phyloP scores from a whole-genome alignment of 2,113 vertebrate genomes.

The Silurus meridionalis region DNA sequence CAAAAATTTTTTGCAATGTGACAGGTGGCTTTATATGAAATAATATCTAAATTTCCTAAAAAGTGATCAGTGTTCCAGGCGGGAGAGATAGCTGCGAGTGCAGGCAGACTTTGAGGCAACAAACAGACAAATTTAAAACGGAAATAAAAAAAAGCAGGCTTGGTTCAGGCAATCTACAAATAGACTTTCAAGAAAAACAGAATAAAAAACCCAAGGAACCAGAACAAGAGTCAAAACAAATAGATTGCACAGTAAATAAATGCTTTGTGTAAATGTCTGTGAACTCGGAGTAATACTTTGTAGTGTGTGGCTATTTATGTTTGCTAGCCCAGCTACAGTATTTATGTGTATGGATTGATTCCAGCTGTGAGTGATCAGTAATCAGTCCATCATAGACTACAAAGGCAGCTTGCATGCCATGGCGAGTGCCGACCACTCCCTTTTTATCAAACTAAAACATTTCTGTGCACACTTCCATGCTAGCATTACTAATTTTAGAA shows the following conservation, averaged over 20 bases:
- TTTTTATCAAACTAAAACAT: background rate
- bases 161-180: background rate
- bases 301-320: background rate
- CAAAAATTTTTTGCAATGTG: background rate
- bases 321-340: background rate
- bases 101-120: background rate
- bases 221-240: background rate
- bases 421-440: background rate
- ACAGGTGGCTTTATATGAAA: background rate
- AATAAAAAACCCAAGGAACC: background rate
- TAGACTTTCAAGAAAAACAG: background rate
- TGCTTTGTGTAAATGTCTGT: background rate
- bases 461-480: background rate
- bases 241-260: background rate
- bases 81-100: background rate
- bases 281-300: background rate
- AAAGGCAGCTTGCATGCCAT: background rate
- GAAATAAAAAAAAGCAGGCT: background rate
- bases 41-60: background rate
- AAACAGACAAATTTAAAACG: background rate
- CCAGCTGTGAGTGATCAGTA: slow-evolving; percentile 6
- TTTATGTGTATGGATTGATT: background rate
- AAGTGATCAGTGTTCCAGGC: background rate
- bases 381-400: background rate
- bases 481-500: background rate